phyloP scores from a whole-genome alignment of 2,797 vertebrate species.

The Toxotes lorentzi region DNA sequence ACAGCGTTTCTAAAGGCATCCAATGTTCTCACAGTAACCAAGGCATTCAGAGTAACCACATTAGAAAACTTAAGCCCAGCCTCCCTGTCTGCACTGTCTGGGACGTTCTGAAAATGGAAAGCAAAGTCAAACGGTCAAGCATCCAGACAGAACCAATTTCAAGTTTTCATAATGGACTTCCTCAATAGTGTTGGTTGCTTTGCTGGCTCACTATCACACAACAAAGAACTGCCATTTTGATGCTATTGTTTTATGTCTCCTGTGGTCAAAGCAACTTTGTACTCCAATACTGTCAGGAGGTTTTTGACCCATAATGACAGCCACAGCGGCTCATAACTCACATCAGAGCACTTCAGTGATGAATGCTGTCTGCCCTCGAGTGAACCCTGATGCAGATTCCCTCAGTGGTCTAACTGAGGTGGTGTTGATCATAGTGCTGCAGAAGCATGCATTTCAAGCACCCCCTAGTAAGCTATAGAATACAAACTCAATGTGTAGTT shows the following conservation, averaged over 20 bases:
- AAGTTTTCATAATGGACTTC: slow-evolving; percentile 64
- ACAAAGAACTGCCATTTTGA: slow-evolving; percentile 56
- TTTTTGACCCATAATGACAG: slow-evolving; percentile 63
- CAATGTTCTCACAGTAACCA: slow-evolving; percentile 20
- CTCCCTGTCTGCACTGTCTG: slow-evolving; percentile 43
- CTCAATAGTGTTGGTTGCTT: slow-evolving; percentile 52
- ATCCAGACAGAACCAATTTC: slow-evolving; percentile 71
- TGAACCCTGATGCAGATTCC: slow-evolving; percentile 63
- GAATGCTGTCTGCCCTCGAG: slow-evolving; percentile 43
- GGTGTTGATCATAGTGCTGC: slow-evolving; percentile 52
- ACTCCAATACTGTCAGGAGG: slow-evolving; percentile 35
- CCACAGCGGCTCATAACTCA: slow-evolving; percentile 53
- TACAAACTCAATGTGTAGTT: slow-evolving; percentile 63
- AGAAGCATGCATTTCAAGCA: slow-evolving; percentile 68
- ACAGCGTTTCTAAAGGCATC: slow-evolving; percentile 8
- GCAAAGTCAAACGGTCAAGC: slow-evolving; percentile 69
- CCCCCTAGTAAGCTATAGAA: slow-evolving; percentile 61
- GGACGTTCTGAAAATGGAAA: slow-evolving; percentile 47
- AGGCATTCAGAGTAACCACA: slow-evolving; percentile 39
- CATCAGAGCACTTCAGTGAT: slow-evolving; percentile 55
- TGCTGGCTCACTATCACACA: slow-evolving; percentile 49
- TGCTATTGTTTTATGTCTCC: slow-evolving; percentile 60
- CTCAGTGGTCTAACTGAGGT: slow-evolving; percentile 39
- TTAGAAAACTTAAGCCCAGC: slow-evolving; percentile 29
- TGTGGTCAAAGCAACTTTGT: slow-evolving; percentile 57